Percentiles rank a stretch among this genome's conserved stretches.
phyloP scores from a whole-genome alignment of 2,113 vertebrate species.

The Promerops cafer region DNA sequence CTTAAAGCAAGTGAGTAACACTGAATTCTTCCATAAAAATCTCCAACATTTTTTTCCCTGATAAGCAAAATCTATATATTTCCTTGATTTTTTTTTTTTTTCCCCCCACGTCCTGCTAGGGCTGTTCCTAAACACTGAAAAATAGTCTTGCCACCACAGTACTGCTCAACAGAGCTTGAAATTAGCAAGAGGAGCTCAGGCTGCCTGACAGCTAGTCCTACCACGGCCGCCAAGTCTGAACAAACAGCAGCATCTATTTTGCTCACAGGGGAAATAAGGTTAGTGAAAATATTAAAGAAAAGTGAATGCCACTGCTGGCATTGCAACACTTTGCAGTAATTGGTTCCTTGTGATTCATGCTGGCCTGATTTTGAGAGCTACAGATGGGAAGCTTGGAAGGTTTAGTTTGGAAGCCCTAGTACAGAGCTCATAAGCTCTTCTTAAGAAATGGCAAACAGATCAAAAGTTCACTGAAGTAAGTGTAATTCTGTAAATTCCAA shows the following conservation, averaged over 20 bases:
- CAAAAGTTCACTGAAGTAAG: slow-evolving; percentile 20
- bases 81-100: neutral
- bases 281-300: slow-evolving; percentile 71
- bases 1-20: neutral
- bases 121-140: slow-evolving; percentile 4
- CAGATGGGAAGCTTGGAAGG: slow-evolving; percentile 56
- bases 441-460: slow-evolving; percentile 43
- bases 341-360: slow-evolving; percentile 55
- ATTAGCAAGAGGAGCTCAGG: slow-evolving; percentile 56
- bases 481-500: neutral
- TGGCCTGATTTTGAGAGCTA: slow-evolving; percentile 40
- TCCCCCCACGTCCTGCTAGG: neutral
- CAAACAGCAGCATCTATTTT: slow-evolving; percentile 63
- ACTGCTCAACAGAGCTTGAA: slow-evolving; percentile 70
- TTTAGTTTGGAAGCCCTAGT: slow-evolving; percentile 22
- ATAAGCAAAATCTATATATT: slow-evolving; percentile 32
- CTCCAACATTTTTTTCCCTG: neutral
- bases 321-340: slow-evolving; percentile 55
- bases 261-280: slow-evolving; percentile 63
- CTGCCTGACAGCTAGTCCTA: slow-evolving; percentile 46
- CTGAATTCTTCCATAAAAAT: neutral
- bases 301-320: slow-evolving; percentile 48
- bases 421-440: neutral
- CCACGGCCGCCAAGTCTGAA: slow-evolving; percentile 45
- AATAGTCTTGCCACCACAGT: neutral